phyloP scores from a whole-genome alignment of 1,140 invertebrate genomes.

The Aricia agestis region DNA sequence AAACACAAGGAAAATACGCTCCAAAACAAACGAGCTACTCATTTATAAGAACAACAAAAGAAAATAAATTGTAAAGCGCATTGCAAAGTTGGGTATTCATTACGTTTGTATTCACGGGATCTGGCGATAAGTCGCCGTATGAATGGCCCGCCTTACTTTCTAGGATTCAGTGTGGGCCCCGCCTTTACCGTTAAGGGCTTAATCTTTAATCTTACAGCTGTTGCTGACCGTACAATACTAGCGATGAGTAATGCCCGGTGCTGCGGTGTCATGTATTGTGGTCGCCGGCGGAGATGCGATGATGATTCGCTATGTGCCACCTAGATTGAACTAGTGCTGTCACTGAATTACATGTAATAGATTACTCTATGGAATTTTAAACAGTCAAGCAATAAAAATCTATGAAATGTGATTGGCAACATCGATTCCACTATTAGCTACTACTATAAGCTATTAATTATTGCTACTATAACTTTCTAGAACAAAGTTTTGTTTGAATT shows the following conservation, averaged over 20 bases:
- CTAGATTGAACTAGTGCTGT: neutral
- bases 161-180: constrained; percentile 47
- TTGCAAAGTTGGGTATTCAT: constrained; percentile 18
- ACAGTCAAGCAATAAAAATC: no score
- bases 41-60: constrained; percentile 11
- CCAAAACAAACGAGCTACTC: neutral
- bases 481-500: no score
- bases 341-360: neutral
- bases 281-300: constrained; percentile 18
- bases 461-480: no score
- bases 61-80: constrained; percentile 15
- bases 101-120: constrained; percentile 19
- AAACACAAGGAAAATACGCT: neutral
- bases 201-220: constrained; percentile 62
- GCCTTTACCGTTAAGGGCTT: constrained; percentile 56
- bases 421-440: no score
- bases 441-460: no score
- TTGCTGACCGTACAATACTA: constrained; percentile 52
- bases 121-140: constrained; percentile 20
- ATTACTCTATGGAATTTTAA: no score
- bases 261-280: constrained; percentile 55
- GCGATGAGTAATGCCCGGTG: constrained; percentile 54
- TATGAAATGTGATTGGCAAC: no score
- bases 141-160: constrained; percentile 35
- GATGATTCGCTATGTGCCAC: neutral